Conservation (phyloP, 2,888 invertebrate genomes). For the Disparrhopalites patrizii region DNA sequence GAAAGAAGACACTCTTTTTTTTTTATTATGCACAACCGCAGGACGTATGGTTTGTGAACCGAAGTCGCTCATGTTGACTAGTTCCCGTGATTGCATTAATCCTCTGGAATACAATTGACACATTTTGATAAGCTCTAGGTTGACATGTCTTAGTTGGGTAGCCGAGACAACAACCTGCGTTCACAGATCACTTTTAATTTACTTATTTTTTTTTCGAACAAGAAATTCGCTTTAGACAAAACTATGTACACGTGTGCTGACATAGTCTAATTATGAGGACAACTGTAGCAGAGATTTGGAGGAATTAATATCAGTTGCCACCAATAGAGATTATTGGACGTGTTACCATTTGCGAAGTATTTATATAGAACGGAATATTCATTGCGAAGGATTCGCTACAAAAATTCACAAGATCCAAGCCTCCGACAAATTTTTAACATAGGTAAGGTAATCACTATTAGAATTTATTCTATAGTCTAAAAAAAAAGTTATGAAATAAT, state of each 20-base stretch:
- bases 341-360: too few species aligned
- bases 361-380: too few species aligned
- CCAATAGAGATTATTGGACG: neutral
- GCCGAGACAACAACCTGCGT: constrained; percentile 14
- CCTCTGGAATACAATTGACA: constrained; percentile 9
- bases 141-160: constrained; percentile 1
- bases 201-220: too few species aligned
- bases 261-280: too few species aligned
- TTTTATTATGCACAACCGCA: constrained; percentile 4
- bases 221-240: too few species aligned
- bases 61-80: neutral
- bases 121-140: neutral
- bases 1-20: too few species aligned
- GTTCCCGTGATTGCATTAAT: neutral
- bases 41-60: constrained; percentile 18
- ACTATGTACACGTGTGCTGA: too few species aligned
- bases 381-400: too few species aligned
- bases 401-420: too few species aligned
- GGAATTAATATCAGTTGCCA: neutral
- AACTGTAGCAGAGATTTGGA: neutral
- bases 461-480: neutral
- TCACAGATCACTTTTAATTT: too few species aligned
- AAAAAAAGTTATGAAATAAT: neutral
- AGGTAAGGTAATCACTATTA: too few species aligned
- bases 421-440: too few species aligned